phyloP scores from a whole-genome alignment of 2,888 invertebrate genomes.

The Nineta flava region DNA sequence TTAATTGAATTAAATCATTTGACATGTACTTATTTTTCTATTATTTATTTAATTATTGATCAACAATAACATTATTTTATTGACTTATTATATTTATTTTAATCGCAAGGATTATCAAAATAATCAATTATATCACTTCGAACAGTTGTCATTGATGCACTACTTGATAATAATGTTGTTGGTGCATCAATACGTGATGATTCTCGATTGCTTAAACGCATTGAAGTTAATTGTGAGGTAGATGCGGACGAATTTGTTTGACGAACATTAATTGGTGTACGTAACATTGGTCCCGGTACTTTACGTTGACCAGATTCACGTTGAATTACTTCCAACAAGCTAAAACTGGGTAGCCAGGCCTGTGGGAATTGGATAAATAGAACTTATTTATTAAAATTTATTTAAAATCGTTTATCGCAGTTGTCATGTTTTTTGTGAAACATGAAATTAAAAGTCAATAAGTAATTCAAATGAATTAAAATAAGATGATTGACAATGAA shows the following conservation, averaged over 20 bases:
- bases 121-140: conserved; percentile 18
- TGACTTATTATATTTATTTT: background rate
- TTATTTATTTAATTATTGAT: no score
- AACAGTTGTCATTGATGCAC: conserved; percentile 12
- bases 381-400: conserved; percentile 9
- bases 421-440: no score
- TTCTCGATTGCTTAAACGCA: conserved; percentile 3
- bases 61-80: background rate
- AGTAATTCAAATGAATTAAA: no score
- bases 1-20: no score
- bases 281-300: conserved; percentile 55
- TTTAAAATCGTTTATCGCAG: no score
- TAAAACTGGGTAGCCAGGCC: conserved; percentile 82
- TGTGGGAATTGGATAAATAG: no score
- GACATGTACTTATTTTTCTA: no score
- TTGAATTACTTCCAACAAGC: conserved; percentile 64
- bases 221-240: background rate
- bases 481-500: background rate
- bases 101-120: conserved; percentile 17
- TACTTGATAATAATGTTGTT: conserved; percentile 11
- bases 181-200: conserved; percentile 7
- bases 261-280: conserved; percentile 14
- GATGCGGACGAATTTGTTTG: background rate
- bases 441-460: no score
- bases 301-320: conserved; percentile 64